A percentile compares a stretch with the other conserved stretches of the same genome.
Conservation (phyloP, 1,140 invertebrate genomes). For the Ditylenchus dipsaci region DNA sequence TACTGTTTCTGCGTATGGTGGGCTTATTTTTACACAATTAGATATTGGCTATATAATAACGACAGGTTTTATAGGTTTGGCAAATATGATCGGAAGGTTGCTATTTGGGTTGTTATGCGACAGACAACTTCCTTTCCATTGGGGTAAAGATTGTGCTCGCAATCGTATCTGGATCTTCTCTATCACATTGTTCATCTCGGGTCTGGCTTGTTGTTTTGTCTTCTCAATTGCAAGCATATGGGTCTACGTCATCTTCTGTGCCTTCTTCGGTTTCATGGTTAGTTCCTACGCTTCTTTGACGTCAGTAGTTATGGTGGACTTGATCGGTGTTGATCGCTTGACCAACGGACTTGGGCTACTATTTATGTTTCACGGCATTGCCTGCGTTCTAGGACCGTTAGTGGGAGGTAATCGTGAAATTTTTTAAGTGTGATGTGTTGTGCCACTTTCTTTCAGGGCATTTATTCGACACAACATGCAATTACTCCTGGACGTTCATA, state of each 20-base stretch:
- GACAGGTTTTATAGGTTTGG: constrained; percentile 4
- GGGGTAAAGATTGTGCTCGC: constrained; percentile 71
- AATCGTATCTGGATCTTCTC: constrained; percentile 70
- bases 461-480: too few relatives aligned
- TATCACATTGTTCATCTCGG: constrained; percentile 70
- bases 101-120: constrained; percentile 63
- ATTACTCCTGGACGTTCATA: too few relatives aligned
- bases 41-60: too few relatives aligned
- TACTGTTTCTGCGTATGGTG: constrained; percentile 83
- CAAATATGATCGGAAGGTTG: constrained; percentile 69
- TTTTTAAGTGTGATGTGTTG: too few relatives aligned
- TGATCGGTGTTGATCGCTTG: constrained; percentile 85
- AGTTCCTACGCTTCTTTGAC: constrained; percentile 89
- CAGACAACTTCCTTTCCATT: constrained; percentile 76
- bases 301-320: constrained; percentile 82
- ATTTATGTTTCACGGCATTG: constrained; percentile 84
- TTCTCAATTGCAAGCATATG: constrained; percentile 76
- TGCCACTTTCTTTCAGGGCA: too few relatives aligned
- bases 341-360: constrained; percentile 93
- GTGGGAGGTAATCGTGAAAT: constrained; percentile 62
- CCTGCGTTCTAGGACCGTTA: constrained; percentile 74
- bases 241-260: constrained; percentile 72
- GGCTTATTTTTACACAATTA: too few relatives aligned
- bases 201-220: constrained; percentile 72
- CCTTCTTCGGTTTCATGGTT: constrained; percentile 76